phyloP scores from a whole-genome alignment of 2,113 vertebrate species.

The Eulemur macaco region DNA sequence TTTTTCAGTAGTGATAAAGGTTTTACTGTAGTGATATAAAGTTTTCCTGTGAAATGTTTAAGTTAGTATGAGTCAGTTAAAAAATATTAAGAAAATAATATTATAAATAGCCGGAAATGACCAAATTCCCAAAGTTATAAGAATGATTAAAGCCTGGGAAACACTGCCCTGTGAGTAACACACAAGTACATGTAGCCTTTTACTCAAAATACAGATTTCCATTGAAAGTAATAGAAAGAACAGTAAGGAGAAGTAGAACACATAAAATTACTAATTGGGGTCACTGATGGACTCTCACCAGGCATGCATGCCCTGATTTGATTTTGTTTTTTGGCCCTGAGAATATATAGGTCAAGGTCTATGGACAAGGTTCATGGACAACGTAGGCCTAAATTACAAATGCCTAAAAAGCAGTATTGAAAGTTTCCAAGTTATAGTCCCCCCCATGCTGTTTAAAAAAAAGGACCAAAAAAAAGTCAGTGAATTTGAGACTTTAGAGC shows the following conservation, averaged over 20 bases:
- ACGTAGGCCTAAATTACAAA: conserved; percentile 22
- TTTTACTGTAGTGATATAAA: not conserved
- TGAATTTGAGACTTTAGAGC: not conserved
- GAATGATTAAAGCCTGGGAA: not conserved
- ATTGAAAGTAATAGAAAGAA: not conserved
- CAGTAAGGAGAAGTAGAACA: not conserved
- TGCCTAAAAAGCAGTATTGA: not conserved
- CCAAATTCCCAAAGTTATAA: not conserved
- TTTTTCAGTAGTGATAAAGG: not conserved
- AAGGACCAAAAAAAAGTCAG: not conserved
- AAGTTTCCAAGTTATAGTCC: not conserved
- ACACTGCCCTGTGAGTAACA: not conserved
- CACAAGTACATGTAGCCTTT: not conserved
- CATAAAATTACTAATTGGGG: not conserved
- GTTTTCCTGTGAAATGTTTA: conserved; percentile 35
- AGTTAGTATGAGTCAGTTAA: conserved; percentile 27
- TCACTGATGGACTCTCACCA: not conserved
- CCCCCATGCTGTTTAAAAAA: not conserved
- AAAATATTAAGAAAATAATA: conserved; percentile 15
- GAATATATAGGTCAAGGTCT: conserved; percentile 6
- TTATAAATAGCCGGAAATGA: not conserved
- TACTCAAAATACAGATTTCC: not conserved
- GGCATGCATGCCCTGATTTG: not conserved
- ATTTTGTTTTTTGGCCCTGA: not conserved
- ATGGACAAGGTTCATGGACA: not conserved